Conservation (phyloP, 2,113 vertebrate species). For the Psammodynastes pulverulentus region DNA sequence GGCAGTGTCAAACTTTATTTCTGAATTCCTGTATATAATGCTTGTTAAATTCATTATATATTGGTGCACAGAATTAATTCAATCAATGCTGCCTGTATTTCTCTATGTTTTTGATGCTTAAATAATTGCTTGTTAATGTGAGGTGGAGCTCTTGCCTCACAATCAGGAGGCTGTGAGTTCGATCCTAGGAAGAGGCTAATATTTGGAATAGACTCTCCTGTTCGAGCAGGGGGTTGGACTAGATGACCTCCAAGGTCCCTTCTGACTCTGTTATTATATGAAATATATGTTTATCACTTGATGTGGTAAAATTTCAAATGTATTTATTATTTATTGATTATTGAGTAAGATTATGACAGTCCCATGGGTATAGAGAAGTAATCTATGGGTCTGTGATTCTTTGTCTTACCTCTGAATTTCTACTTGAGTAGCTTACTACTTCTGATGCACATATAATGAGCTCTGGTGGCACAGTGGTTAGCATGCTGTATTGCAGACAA, state of each 20-base stretch:
- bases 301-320: neutral
- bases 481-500: no score
- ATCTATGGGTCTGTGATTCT: neutral
- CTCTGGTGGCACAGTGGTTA: no score
- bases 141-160: no score
- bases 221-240: no score
- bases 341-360: neutral
- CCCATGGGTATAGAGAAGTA: neutral
- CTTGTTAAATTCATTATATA: neutral
- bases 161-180: no score
- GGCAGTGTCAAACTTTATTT: neutral
- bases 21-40: neutral
- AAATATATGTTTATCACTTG: neutral
- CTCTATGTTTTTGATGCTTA: neutral
- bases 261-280: no score
- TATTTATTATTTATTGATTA: neutral
- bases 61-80: neutral
- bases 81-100: neutral
- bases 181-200: no score
- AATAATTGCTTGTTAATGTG: neutral
- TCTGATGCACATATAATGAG: neutral
- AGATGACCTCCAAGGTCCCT: no score
- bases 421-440: neutral
- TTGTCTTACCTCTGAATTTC: neutral
- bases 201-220: no score